phyloP scores from a whole-genome alignment of 2,888 invertebrate genomes.

The Cephus pygmeus region DNA sequence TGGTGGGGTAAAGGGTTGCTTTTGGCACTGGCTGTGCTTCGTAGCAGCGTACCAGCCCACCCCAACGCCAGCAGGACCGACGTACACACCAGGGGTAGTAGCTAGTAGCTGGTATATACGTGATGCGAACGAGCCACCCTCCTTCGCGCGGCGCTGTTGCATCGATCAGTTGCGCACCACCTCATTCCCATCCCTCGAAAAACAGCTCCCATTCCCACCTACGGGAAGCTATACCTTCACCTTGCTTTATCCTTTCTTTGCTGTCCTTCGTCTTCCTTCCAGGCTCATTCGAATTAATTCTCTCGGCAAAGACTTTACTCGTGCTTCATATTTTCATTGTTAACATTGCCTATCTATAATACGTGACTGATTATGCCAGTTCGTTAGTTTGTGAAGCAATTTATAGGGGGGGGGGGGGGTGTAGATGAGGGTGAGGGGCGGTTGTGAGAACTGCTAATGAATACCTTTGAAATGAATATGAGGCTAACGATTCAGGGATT shows the following conservation, averaged over 20 bases:
- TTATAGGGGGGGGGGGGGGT: no score
- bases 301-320: neutral
- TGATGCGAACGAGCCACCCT: slow-evolving; percentile 18
- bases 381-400: neutral
- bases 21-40: neutral
- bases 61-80: slow-evolving; percentile 23
- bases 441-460: neutral
- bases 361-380: neutral
- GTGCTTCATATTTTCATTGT: neutral
- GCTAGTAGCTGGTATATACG: slow-evolving; percentile 20
- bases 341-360: neutral
- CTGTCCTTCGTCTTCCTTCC: neutral
- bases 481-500: neutral
- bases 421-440: neutral
- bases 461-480: neutral
- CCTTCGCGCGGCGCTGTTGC: slow-evolving; percentile 55
- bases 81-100: slow-evolving; percentile 32
- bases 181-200: slow-evolving; percentile 38
- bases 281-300: neutral
- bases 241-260: neutral
- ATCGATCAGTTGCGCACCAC: slow-evolving; percentile 62
- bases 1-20: neutral
- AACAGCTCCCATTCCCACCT: slow-evolving; percentile 20
- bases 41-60: neutral
- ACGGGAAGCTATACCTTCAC: neutral